Percentiles rank a stretch among this genome's conserved stretches.
Evolutionary conservation across 2,888 invertebrate genomes (phyloP).

Genomic region (Cheilosia vernalis): DNA sequence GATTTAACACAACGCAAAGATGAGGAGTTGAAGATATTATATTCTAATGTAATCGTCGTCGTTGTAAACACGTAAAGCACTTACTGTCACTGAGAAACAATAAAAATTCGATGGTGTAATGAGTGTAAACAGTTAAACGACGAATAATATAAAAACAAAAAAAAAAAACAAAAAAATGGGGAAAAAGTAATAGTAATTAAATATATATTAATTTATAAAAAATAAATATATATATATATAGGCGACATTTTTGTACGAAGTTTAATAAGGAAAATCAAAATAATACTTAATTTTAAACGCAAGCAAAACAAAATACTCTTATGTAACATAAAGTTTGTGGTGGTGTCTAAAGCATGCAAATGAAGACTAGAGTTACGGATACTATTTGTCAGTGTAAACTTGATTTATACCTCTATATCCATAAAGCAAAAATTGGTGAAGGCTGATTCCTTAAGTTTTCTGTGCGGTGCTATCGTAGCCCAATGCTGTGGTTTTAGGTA

Average conservation of each 20-base stretch:
- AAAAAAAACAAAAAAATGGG: background rate
- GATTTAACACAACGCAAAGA: constrained; percentile 54
- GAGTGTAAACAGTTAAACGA: constrained; percentile 17
- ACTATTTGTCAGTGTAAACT: constrained; percentile 50
- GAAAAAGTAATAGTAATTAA: constrained; percentile 56
- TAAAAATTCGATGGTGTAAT: constrained; percentile 29
- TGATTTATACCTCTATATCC: constrained; percentile 62
- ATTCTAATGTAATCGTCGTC: constrained; percentile 52
- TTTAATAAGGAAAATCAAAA: constrained; percentile 73
- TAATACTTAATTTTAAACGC: constrained; percentile 60
- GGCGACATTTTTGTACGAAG: constrained; percentile 75
- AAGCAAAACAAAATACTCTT: constrained; percentile 50
- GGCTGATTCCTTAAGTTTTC: constrained; percentile 35
- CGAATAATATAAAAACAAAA: constrained; percentile 19
- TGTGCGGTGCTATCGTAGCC: background rate
- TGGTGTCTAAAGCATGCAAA: constrained; percentile 66
- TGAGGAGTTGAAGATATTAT: constrained; percentile 46
- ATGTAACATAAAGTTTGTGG: constrained; percentile 64
- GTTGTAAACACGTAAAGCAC: constrained; percentile 21
- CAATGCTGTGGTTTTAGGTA: background rate
- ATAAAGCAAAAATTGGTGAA: constrained; percentile 30
- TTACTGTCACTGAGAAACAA: constrained; percentile 36
- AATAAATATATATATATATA: constrained; percentile 68
- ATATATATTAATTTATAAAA: constrained; percentile 57
- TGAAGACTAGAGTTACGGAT: constrained; percentile 58